phyloP scores from a whole-genome alignment of 2,888 invertebrate genomes.

The Amiota minor region DNA sequence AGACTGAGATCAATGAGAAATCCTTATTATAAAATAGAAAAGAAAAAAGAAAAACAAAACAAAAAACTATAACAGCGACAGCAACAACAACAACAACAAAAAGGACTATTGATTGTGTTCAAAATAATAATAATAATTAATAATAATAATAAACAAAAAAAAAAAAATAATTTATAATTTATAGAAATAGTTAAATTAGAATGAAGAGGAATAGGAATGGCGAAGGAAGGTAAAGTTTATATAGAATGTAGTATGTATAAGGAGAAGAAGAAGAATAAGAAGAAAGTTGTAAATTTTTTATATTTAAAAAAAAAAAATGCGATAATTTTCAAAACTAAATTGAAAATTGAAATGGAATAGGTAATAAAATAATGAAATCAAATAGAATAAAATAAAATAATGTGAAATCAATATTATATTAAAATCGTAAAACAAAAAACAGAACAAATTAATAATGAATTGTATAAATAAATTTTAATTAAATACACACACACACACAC shows the following conservation, averaged over 20 bases:
- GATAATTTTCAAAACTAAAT: too few relatives aligned
- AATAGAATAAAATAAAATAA: not conserved
- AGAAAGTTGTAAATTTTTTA: too few relatives aligned
- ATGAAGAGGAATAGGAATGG: slow-evolving; percentile 8
- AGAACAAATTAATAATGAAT: not conserved
- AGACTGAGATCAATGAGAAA: not conserved
- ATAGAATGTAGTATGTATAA: too few relatives aligned
- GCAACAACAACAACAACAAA: slow-evolving; percentile 25
- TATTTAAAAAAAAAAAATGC: too few relatives aligned
- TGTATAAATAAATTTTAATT: not conserved
- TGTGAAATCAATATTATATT: not conserved
- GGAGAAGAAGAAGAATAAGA: not conserved
- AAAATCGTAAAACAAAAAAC: not conserved
- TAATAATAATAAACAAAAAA: too few relatives aligned
- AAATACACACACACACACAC: not conserved
- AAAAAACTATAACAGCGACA: slow-evolving; percentile 6
- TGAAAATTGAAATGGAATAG: too few relatives aligned
- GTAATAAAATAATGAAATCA: not conserved
- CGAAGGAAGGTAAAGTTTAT: too few relatives aligned
- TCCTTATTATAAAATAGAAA: not conserved
- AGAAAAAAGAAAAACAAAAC: not conserved
- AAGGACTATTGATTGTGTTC: slow-evolving; percentile 63
- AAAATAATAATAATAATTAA: slow-evolving; percentile 40
- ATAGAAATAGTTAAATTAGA: not conserved
- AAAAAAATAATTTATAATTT: not conserved